Conservation (phyloP, 2,113 vertebrate species). For the Dromas ardeola region DNA sequence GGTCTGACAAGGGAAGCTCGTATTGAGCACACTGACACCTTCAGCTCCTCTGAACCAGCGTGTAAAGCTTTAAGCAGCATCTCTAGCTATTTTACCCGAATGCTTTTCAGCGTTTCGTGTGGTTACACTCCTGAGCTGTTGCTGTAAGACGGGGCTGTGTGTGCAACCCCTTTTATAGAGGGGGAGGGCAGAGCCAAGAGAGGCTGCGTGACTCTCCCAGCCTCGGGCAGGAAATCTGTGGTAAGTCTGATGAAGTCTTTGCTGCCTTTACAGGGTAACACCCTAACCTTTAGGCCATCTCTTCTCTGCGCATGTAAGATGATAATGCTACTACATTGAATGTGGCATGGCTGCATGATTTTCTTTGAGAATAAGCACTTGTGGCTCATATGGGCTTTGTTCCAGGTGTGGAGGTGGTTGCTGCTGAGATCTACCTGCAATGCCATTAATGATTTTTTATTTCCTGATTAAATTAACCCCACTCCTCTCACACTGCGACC, state of each 20-base stretch:
- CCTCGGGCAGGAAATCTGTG: slow-evolving; percentile 1
- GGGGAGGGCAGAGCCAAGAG: neutral
- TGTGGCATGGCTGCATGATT: neutral
- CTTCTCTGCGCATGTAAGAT: neutral
- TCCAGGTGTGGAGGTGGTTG: slow-evolving; percentile 5
- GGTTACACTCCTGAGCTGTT: neutral
- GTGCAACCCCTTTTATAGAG: neutral
- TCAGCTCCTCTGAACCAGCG: neutral
- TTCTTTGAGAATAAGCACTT: neutral
- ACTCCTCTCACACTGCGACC: neutral
- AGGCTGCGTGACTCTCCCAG: neutral
- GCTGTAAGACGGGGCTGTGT: neutral
- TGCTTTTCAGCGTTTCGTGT: neutral
- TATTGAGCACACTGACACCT: neutral
- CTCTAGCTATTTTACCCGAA: neutral
- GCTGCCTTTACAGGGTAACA: neutral
- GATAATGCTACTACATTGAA: neutral
- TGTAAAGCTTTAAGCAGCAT: neutral
- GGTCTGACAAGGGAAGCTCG: neutral
- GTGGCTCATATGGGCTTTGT: neutral
- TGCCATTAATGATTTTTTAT: neutral
- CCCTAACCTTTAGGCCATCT: neutral
- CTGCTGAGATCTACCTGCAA: neutral
- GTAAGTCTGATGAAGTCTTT: neutral
- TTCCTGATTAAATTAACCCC: neutral